Base-by-base conservation (phyloP, 92 coral and sea anemone species). In the Parazoanthus atlanticus region DNA sequence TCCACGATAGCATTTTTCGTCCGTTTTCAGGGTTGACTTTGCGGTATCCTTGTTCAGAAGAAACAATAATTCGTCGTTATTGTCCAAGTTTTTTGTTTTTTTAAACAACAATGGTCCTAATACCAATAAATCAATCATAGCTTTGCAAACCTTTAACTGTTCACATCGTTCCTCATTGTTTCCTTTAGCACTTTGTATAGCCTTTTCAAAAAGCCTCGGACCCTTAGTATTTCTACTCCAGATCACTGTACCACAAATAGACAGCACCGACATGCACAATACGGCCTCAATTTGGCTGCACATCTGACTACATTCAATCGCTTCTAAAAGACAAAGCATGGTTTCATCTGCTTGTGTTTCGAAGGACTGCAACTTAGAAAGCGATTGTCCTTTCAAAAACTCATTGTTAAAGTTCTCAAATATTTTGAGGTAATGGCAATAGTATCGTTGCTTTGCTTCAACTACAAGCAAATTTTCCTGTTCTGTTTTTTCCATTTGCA, bases 401-500 rank as follows among this genome's bases (percentile, higher is more conserved):
- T 71, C 76, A n/a, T 28, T 71, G 76, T 28, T 71, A 28, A 71
- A 71, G 33, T 28, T 71, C 36, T 71, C 38, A 71, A 71, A 71
- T 19, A 28, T 28, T 32, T 71, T 71, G 76, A 71, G 36, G 76
- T 71, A 71, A 28, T 71, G 43, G 41, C 41, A 73, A 29, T 73
- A 73, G 8, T 73, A 73, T 16, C 77, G 77, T 17, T 15, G 43
- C 36, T 73, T 73, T 73, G 77, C 77, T 16, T 32, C 19, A 12
- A 6, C 3, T 73, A 0, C n/a, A 13, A 73, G 43, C 6, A 21
- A 13, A 10, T 13, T 73, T 73, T 33, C 26, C 36, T 73, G 77
- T 73, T 73, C 77, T 73, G 77, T 73, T 73, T 28, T 31, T 32
- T 31, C 77, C 77, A 73, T 32, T 73, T 73, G 34, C 77, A 73